Percentiles rank a stretch among this genome's conserved stretches.
These are phyloP conservation scores for Trochalopteron elliotii DNA, from an alignment of 2,113 vertebrate species.

Conservation along the genomic window DNA sequence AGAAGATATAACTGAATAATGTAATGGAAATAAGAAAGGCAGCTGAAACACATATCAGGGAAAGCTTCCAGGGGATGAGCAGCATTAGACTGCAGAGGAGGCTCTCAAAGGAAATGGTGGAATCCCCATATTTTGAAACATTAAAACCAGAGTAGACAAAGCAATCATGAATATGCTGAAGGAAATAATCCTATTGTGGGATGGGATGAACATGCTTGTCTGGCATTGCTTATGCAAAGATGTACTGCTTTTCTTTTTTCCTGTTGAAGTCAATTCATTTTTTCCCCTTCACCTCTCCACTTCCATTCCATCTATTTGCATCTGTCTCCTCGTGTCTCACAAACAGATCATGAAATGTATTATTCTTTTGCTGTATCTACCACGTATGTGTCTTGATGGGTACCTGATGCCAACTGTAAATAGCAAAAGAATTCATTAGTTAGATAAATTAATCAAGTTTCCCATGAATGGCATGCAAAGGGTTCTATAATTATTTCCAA, in stretches of 20 bases:
- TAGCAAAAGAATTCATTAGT: not conserved
- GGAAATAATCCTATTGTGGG: constrained; percentile 3
- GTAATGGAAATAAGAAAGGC: not conserved
- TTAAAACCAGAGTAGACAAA: constrained; percentile 35
- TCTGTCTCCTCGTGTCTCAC: not conserved
- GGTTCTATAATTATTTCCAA: not conserved
- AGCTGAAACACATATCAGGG: rapidly evolving
- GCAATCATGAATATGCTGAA: not conserved
- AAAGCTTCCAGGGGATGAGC: constrained; percentile 31
- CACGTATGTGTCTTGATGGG: not conserved
- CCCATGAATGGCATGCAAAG: not conserved
- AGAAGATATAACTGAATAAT: not conserved
- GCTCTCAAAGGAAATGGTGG: constrained; percentile 36
- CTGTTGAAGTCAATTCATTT: not conserved
- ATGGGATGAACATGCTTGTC: constrained; percentile 15
- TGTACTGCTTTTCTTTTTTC: not conserved
- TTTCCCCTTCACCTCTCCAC: not conserved
- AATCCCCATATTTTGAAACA: constrained; percentile 42
- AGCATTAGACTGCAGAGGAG: not conserved
- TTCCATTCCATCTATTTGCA: not conserved
- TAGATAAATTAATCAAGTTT: not conserved
- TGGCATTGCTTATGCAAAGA: not conserved
- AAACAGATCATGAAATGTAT: not conserved
- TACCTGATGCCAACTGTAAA: not conserved
- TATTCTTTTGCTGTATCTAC: not conserved